phyloP scores from a whole-genome alignment of 2,888 invertebrate genomes.

The Mythimna vitellina region DNA sequence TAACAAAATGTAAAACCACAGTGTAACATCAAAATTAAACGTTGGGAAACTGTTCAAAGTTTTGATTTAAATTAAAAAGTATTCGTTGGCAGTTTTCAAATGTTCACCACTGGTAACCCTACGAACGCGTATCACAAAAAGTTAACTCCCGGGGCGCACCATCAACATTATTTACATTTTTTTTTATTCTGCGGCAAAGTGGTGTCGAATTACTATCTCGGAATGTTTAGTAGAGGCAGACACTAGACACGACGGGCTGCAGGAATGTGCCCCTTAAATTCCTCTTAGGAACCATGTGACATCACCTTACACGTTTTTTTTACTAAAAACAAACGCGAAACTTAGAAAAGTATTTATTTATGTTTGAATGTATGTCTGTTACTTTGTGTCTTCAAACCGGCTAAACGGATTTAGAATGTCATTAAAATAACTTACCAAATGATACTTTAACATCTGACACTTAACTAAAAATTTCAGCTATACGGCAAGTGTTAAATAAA shows the following conservation, averaged over 20 bases:
- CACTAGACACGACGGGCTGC: conserved; percentile 64
- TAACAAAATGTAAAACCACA: neutral
- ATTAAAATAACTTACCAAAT: conserved; percentile 4
- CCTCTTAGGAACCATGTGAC: conserved; percentile 55
- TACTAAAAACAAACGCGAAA: neutral
- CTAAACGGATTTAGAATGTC: conserved; percentile 18
- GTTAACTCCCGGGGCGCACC: conserved; percentile 78
- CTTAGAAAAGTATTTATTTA: neutral
- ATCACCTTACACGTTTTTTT: conserved; percentile 16
- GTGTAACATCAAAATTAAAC: neutral
- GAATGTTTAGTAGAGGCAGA: conserved; percentile 81
- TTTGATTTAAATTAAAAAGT: neutral
- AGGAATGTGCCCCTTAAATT: conserved; percentile 72
- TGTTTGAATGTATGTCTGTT: neutral
- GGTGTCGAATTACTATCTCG: conserved; percentile 88
- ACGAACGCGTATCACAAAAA: conserved; percentile 74
- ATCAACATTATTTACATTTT: conserved; percentile 85
- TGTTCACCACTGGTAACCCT: conserved; percentile 58
- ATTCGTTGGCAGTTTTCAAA: conserved; percentile 24
- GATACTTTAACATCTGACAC: conserved; percentile 14
- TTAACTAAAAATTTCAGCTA: neutral
- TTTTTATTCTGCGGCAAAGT: conserved; percentile 78
- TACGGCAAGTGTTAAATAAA: conserved; percentile 12
- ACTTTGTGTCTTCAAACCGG: neutral
- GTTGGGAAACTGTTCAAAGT: neutral